Base-by-base conservation (phyloP, 2,113 vertebrate species). In the Coregonus clupeaformis region DNA sequence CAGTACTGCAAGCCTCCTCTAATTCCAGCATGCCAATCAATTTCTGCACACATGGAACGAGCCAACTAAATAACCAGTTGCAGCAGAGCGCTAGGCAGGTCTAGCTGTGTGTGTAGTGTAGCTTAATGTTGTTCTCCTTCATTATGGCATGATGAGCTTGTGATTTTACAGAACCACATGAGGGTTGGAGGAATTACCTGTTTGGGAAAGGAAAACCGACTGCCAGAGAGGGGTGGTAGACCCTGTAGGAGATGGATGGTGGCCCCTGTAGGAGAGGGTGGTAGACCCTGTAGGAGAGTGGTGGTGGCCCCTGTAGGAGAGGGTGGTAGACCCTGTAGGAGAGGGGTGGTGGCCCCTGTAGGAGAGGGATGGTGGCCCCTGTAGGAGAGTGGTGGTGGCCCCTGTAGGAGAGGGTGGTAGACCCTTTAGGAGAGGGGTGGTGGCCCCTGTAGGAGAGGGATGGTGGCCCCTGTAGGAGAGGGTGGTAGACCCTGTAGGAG, bases 1-100 rank as follows among this genome's bases (percentile, higher is more conserved):
- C 80, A 80, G 75, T 83, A 68, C 72, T 57, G 78, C 71, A 69
- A 82, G 87, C 77, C 75, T 42, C 36, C 36, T 86, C 74, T 84
- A 88, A 88, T 80, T 85, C 85, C 80, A 76, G 85, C 74, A 81
- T 78, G 85, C 83, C 87, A 90, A 85, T 90, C 87, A 87, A 84
- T 91, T 88, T 86, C 76, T 66, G 82, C 62, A 36, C 79, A 76
- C 77, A 76, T 71, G 70, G 77, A 78, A 79, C 49, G 4, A 69
- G 77, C 77, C 84, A 77, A 66, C 74, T 76, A 71, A 78, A 80
- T 80, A 86, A 89, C 73, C 22, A 63, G 74, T 71, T 85, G 80
- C 84, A 82, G 72, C 68, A 67, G 13, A 18, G 49, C 1, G 49
- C 49, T 52, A 52, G 49, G 49, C 16, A 18, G 16, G 3, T 14